Percentiles rank a stretch among this genome's conserved stretches.
Evolutionary conservation across 2,888 invertebrate species (phyloP).

Genomic region (Scelioninae gen. 1): DNA sequence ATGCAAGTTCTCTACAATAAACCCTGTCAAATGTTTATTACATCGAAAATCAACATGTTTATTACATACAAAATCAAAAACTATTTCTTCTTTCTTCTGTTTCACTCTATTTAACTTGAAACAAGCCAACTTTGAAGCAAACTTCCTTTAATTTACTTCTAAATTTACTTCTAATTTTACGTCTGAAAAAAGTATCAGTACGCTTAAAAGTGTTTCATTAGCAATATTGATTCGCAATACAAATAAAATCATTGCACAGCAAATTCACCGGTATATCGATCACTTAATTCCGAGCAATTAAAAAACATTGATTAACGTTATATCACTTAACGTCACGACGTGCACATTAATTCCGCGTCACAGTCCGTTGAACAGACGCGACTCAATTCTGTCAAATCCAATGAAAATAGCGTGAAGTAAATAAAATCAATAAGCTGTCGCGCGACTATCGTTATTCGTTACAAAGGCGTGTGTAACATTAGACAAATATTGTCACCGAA

Average conservation of each 20-base stretch:
- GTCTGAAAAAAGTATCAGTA: too few species aligned
- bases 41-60: too few species aligned
- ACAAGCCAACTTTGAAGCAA: too few species aligned
- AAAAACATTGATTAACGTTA: slow-evolving; percentile 49
- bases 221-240: background rate
- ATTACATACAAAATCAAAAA: too few species aligned
- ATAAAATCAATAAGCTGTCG: slow-evolving; percentile 45
- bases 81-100: too few species aligned
- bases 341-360: slow-evolving; percentile 28
- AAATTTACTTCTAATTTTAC: too few species aligned
- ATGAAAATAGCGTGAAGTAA: slow-evolving; percentile 25
- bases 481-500: slow-evolving; percentile 33
- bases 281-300: slow-evolving; percentile 12
- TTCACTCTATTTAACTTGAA: too few species aligned
- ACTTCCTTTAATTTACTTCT: too few species aligned
- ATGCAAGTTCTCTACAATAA: too few species aligned
- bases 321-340: slow-evolving; percentile 29
- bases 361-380: slow-evolving; percentile 15
- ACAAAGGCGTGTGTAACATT: slow-evolving; percentile 46
- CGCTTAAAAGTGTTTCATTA: too few species aligned
- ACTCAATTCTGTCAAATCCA: slow-evolving; percentile 32
- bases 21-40: too few species aligned
- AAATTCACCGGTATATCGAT: slow-evolving; percentile 1
- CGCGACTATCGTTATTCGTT: slow-evolving; percentile 55
- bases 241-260: background rate